Percentiles rank a stretch among this genome's conserved stretches.
Conservation (phyloP, 2,888 invertebrate genomes). For the Gastracanthus pulcherrimus region DNA sequence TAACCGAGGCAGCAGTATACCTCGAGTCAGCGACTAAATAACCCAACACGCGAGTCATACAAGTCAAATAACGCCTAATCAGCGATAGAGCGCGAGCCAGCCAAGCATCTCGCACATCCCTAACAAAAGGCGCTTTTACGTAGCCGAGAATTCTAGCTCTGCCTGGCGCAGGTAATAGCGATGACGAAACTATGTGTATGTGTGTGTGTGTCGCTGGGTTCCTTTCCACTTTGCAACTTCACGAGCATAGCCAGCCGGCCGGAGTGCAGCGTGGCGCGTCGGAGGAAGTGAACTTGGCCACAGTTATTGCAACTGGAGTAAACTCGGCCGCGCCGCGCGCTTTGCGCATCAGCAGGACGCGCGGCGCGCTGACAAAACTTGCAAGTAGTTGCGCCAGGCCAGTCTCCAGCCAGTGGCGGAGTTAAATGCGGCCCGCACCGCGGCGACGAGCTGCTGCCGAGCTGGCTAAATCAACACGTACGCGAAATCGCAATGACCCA, state of each 20-base stretch:
- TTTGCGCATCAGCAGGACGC: constrained; percentile 28
- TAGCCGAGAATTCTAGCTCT: too few species aligned
- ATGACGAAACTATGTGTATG: too few species aligned
- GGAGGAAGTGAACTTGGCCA: constrained; percentile 37
- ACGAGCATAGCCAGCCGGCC: not conserved
- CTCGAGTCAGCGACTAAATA: too few species aligned
- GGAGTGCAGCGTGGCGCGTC: not conserved
- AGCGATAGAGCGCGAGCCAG: too few species aligned
- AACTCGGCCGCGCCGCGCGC: constrained; percentile 22
- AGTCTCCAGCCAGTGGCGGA: not conserved
- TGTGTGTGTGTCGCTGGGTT: too few species aligned
- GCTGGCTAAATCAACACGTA: constrained; percentile 47
- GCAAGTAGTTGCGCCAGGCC: constrained; percentile 14
- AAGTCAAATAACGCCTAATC: too few species aligned
- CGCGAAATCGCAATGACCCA: constrained; percentile 15
- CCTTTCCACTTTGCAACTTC: not conserved
- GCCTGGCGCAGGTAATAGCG: too few species aligned
- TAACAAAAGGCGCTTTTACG: too few species aligned
- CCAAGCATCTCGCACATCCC: too few species aligned
- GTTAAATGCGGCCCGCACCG: constrained; percentile 30
- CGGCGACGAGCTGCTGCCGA: not conserved
- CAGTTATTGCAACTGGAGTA: constrained; percentile 46
- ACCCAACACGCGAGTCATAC: too few species aligned
- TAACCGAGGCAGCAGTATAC: too few species aligned
- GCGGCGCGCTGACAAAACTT: constrained; percentile 30